Base-by-base conservation (phyloP, 2,113 vertebrate genomes). In the Sinocyclocheilus rhinocerous region DNA sequence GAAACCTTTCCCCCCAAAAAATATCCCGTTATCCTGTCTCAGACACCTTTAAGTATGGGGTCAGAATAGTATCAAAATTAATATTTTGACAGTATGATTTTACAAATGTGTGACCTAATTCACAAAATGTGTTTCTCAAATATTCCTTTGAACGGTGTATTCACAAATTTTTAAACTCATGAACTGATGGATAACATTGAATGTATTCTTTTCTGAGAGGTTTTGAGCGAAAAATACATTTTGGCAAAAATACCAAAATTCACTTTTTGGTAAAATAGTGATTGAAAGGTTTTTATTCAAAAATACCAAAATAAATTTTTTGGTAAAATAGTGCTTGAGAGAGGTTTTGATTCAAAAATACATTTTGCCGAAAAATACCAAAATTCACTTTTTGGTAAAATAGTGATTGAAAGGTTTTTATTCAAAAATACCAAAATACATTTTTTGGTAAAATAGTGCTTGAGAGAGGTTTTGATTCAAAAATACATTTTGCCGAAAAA, bases 21-120 rank as follows among this genome's bases (percentile, higher is more conserved):
- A 24, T 6, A n/a, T 20, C 15, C 39, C 42, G 50, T 61, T 42
- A 45, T 69, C 84, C 72, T 70, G 59, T 22, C 48, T 52, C 45
- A 82, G 81, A 70, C 42, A 70, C 11, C 16, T 36, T 36, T 1
- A 52, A 82, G 9, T n/a, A 82, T 33, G 26, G 61, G 42, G 50
- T 81, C 79, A 29, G 79, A 81, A 81, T 81, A 26, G 59, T 18
- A 65, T 67, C 15, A 7, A 36, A 52, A 33, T 33, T 1, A 70
- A 18, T 81, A 81, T 42, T 61, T 77, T 39, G 5, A 42, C 22
- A 10, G 36, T 15, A 42, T 63, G 48, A 67, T 81, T 33, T 63
- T 3, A 61, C 57, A 80, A 80, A 80, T 63, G 57, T 36, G 22
- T 48, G 65, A 52, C 36, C 6, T 12, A 10, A 50, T 33, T 82